Evolutionary conservation across 2,888 invertebrate species (phyloP).

Genomic region (Congeria kusceri): DNA sequence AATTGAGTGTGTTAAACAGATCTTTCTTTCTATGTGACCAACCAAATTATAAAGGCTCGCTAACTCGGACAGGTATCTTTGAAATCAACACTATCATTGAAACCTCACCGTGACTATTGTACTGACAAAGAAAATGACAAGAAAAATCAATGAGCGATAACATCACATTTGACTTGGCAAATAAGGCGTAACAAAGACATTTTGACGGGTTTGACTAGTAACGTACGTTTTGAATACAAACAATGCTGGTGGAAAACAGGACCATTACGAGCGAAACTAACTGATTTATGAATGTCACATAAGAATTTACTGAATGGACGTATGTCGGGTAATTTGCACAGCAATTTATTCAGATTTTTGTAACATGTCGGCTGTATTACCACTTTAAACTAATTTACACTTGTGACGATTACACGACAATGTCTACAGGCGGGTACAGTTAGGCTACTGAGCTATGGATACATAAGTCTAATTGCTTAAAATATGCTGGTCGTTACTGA

Average conservation of each 20-base stretch:
- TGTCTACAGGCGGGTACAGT: too few relatives aligned
- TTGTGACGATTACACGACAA: too few relatives aligned
- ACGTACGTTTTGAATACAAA: conserved; percentile 7
- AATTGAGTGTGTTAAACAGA: conserved; percentile 6
- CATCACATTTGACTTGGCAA: conserved; percentile 28
- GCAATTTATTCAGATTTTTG: too few relatives aligned
- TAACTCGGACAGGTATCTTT: conserved; percentile 9
- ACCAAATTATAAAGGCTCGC: conserved; percentile 19
- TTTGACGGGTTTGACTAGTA: neutral
- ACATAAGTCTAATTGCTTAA: too few relatives aligned
- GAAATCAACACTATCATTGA: conserved; percentile 11
- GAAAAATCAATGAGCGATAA: conserved; percentile 37
- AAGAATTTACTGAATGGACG: conserved; percentile 11
- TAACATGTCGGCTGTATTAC: too few relatives aligned
- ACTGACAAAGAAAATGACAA: conserved; percentile 19
- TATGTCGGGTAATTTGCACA: too few relatives aligned
- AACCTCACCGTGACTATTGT: conserved; percentile 9
- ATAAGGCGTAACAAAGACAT: conserved; percentile 19
- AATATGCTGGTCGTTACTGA: too few relatives aligned
- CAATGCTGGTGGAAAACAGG: too few relatives aligned
- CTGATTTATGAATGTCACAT: conserved; percentile 22
- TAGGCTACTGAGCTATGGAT: too few relatives aligned
- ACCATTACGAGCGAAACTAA: too few relatives aligned
- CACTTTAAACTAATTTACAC: too few relatives aligned
- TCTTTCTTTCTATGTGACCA: conserved; percentile 28